Conservation (phyloP, 2,113 vertebrate species). For the Asarcornis scutulata region DNA sequence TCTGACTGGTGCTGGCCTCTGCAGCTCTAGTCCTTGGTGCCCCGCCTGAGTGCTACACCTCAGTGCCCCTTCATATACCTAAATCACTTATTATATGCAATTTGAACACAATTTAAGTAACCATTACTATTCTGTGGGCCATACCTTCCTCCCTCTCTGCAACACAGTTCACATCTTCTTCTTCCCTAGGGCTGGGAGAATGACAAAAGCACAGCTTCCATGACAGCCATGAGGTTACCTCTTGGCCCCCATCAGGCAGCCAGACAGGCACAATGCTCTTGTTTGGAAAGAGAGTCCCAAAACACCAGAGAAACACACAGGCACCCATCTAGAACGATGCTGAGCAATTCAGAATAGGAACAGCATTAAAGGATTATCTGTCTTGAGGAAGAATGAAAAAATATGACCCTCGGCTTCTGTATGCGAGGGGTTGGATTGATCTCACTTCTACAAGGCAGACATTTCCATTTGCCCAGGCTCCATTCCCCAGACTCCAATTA, state of each 20-base stretch:
- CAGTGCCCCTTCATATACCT: background rate
- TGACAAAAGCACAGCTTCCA: background rate
- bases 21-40: background rate
- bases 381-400: conserved; percentile 1
- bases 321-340: background rate
- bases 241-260: background rate
- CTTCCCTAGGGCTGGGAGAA: background rate
- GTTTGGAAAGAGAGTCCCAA: background rate
- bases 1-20: background rate
- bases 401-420: background rate
- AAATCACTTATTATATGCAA: background rate
- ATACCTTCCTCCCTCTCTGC: background rate
- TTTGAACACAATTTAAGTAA: background rate
- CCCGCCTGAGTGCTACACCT: background rate
- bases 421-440: background rate
- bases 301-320: background rate
- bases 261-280: background rate
- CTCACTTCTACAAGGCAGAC: background rate
- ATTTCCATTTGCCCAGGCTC: background rate
- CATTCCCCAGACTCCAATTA: conserved; percentile 26
- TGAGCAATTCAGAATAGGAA: background rate
- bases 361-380: background rate
- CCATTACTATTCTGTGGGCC: background rate
- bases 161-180: background rate
- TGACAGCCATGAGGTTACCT: background rate